phyloP scores from a whole-genome alignment of 37 sponge, comb jelly and placozoan species.

The Halichondria panicea region DNA sequence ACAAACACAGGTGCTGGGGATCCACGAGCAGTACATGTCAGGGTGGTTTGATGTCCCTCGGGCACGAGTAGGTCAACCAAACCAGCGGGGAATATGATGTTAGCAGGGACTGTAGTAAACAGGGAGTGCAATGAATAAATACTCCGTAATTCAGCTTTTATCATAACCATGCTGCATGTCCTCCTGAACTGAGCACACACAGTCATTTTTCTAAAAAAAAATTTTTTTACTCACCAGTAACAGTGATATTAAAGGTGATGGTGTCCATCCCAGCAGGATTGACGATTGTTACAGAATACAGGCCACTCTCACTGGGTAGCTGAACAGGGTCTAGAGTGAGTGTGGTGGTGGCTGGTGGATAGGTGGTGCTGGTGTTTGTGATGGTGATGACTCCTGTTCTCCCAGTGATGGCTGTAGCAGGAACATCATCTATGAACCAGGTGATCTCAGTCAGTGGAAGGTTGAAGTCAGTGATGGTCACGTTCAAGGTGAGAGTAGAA shows the following conservation, averaged over 20 bases:
- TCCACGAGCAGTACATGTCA: slow-evolving; percentile 44
- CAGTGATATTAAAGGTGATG: slow-evolving; percentile 9
- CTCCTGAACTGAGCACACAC: too few species aligned
- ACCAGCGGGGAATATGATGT: slow-evolving; percentile 2
- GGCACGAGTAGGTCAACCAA: not conserved
- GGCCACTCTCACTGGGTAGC: slow-evolving; percentile 16
- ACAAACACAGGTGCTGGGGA: slow-evolving; percentile 39
- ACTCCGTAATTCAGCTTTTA: too few species aligned
- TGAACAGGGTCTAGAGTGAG: not conserved
- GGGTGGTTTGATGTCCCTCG: slow-evolving; percentile 6
- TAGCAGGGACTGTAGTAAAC: slow-evolving; percentile 15
- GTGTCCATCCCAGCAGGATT: slow-evolving; percentile 19
- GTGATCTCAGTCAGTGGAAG: slow-evolving; percentile 4
- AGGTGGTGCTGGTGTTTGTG: not conserved
- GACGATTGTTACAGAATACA: slow-evolving; percentile 12
- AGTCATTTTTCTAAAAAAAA: too few species aligned
- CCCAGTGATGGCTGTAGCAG: not conserved
- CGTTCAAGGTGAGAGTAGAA: not conserved
- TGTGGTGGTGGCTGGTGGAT: not conserved
- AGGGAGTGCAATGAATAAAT: too few species aligned
- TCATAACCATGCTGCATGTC: too few species aligned
- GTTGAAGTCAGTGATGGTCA: slow-evolving; percentile 27
- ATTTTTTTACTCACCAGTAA: slow-evolving; percentile 11
- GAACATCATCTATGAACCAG: slow-evolving; percentile 9
- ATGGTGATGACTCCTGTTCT: not conserved